These are phyloP conservation scores for Percopsis transmontana DNA, from an alignment of 2,113 vertebrate genomes.

Conservation along the genomic window DNA sequence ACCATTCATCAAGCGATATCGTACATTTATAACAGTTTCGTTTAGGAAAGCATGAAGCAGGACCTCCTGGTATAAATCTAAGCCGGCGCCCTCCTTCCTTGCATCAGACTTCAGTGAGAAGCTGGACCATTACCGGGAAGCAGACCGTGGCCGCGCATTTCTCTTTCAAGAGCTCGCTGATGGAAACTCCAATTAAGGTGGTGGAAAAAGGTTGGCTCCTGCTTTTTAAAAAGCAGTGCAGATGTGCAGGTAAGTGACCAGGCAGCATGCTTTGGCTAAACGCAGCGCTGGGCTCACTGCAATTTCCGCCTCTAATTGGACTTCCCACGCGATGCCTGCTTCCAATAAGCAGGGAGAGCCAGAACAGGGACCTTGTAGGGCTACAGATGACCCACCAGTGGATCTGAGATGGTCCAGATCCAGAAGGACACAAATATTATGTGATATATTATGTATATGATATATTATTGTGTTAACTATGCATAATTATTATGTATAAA, in stretches of 20 bases:
- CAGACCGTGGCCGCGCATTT: constrained; percentile 61
- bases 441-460: too few relatives aligned
- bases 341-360: constrained; percentile 81
- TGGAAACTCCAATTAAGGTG: constrained; percentile 70
- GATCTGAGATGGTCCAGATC: too few relatives aligned
- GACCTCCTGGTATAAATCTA: constrained; percentile 55
- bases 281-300: constrained; percentile 78
- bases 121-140: constrained; percentile 59
- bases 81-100: constrained; percentile 45
- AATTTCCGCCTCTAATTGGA: constrained; percentile 92
- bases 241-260: constrained; percentile 92
- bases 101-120: constrained; percentile 64
- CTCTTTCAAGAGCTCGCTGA: constrained; percentile 54
- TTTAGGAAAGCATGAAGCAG: constrained; percentile 48
- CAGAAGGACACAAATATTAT: too few relatives aligned
- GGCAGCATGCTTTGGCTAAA: constrained; percentile 83
- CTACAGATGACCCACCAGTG: constrained; percentile 2
- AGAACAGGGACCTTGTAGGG: background rate
- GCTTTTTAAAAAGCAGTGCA: constrained; percentile 82
- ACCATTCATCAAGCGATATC: constrained; percentile 22
- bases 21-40: constrained; percentile 25
- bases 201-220: constrained; percentile 66
- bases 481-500: too few relatives aligned
- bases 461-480: too few relatives aligned
- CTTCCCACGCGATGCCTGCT: constrained; percentile 91